Base-by-base conservation (phyloP, 2,888 invertebrate species). In the Rutpela maculata region DNA sequence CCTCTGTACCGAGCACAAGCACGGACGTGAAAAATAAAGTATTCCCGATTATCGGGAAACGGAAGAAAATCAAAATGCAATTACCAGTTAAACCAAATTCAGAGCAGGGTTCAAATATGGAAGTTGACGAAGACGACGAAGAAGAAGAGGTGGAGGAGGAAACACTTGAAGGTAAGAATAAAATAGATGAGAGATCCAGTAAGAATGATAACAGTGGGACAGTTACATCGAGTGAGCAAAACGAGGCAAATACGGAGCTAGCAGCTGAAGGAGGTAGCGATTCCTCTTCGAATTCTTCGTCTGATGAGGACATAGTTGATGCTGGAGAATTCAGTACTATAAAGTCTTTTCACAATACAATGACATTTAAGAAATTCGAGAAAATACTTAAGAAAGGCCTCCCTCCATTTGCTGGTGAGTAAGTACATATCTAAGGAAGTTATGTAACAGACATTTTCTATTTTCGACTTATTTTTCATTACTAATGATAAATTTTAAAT, bases 1-100 rank as follows among this genome's bases (percentile, higher is more conserved):
- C 65, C 12, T 35, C 78, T 10, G 22, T 65, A 9, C 72, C 70
- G 59, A 80, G 78, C 66, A 81, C 80, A 80, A 81, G 83, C 67
- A 82, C 79, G 17, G 67, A 74, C 17, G 59, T 57, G 15, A 73
- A 67, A 17, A 60, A 26, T 18, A 77, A 75, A 70, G 65, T 67
- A 66, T 71, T 91, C 0, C 91, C 92, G 0, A 87, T 92, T 11
- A 92, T 91, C 80, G 92, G 92, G 0, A 93, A 93, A 84, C 89
- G 92, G 89, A 89, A 91, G 84, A 90, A 90, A 81, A 84, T 92
- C 80, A 92, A 92, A 89, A 89, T 92, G n/a, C 90, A 91, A 76
- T 72, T 85, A 87, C 91, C 75, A 19, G 87, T 70, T 86, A 74
- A 76, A 70, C 63, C 78, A 10, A 65, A 71, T 12, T 50, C 50